phyloP scores from a whole-genome alignment of 2,797 vertebrate genomes.

The Peromyscus aztecus region DNA sequence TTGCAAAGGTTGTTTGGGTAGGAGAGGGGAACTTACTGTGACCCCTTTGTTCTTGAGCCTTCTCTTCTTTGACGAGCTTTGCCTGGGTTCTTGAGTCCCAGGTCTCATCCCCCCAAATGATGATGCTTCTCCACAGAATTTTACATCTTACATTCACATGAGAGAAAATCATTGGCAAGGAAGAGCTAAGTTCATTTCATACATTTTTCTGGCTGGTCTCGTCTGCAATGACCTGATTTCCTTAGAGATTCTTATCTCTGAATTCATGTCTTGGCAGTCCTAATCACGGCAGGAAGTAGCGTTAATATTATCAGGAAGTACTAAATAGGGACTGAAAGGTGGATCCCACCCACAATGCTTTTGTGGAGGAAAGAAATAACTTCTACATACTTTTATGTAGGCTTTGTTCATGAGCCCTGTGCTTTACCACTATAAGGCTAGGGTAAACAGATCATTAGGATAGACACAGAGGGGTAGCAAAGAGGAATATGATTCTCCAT shows the following conservation, averaged over 20 bases:
- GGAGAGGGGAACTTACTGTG: background rate
- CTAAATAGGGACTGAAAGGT: background rate
- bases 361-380: conserved; percentile 24
- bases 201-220: background rate
- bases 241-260: background rate
- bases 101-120: background rate
- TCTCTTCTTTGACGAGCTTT: background rate
- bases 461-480: conserved; percentile 79
- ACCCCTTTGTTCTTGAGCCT: background rate
- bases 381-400: background rate
- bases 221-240: background rate
- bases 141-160: background rate
- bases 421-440: background rate
- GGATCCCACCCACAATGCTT: conserved; percentile 21
- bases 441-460: conserved; percentile 82
- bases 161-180: background rate
- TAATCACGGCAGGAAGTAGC: conserved; percentile 28
- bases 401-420: background rate
- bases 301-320: conserved; percentile 20
- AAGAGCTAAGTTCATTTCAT: background rate
- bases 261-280: background rate
- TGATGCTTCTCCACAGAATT: background rate
- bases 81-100: background rate
- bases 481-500: conserved; percentile 81
- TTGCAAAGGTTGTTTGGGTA: background rate